phyloP scores from a whole-genome alignment of 1,140 invertebrate species.

The Panonychus citri region DNA sequence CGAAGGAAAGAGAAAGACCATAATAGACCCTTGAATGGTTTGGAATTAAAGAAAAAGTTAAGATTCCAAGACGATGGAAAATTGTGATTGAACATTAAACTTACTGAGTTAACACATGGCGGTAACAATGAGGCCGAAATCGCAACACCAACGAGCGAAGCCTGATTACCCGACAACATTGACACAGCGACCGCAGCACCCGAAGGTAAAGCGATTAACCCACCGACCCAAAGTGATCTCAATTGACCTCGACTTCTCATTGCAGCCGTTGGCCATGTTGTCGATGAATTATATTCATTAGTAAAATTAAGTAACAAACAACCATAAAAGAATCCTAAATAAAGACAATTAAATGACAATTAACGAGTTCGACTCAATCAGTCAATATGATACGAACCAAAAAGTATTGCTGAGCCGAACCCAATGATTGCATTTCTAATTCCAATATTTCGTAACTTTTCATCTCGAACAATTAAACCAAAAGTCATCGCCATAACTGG shows the following conservation, averaged over 20 bases:
- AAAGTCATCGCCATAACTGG: constrained; percentile 60
- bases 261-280: constrained; percentile 48
- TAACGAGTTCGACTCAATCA: background rate
- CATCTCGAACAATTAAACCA: constrained; percentile 50
- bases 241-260: constrained; percentile 43
- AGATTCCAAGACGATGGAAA: too few relatives aligned
- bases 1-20: background rate
- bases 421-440: constrained; percentile 38
- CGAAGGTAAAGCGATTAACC: constrained; percentile 40
- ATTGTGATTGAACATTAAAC: constrained; percentile 15
- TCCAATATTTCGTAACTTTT: constrained; percentile 35
- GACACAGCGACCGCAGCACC: constrained; percentile 65
- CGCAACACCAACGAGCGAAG: constrained; percentile 61
- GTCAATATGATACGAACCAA: background rate
- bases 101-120: constrained; percentile 62
- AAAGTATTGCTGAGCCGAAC: background rate
- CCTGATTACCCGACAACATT: constrained; percentile 53
- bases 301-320: constrained; percentile 41
- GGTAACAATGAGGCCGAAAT: constrained; percentile 64
- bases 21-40: background rate
- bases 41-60: too few relatives aligned
- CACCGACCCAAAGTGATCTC: constrained; percentile 37
- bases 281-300: constrained; percentile 38
- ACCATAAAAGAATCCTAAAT: constrained; percentile 48
- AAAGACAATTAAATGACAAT: background rate